phyloP scores from a whole-genome alignment of 1,140 invertebrate species.

The Lepidurus apus region DNA sequence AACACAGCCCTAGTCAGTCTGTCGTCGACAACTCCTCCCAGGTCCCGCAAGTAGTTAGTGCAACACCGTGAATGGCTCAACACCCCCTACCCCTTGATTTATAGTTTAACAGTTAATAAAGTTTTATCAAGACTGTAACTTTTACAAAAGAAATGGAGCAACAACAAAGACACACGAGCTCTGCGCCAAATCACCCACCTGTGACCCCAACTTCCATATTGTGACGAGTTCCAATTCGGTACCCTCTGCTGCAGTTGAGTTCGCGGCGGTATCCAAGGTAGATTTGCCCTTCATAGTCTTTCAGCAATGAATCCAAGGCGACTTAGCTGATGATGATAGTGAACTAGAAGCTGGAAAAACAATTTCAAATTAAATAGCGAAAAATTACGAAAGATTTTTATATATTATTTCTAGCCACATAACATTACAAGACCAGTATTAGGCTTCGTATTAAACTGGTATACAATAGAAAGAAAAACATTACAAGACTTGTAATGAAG shows the following conservation, averaged over 20 bases:
- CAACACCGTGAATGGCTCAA: neutral
- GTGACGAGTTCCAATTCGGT: constrained; percentile 1
- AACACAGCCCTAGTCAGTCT: constrained; percentile 17
- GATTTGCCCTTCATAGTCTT: neutral
- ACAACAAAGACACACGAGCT: neutral
- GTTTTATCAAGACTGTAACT: neutral
- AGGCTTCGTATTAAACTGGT: too few relatives aligned
- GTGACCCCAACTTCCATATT: neutral
- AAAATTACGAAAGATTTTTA: neutral
- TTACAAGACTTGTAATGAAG: too few relatives aligned
- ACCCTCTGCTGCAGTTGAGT: neutral
- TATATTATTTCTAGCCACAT: neutral
- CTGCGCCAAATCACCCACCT: neutral
- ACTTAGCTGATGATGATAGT: neutral
- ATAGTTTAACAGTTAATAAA: neutral
- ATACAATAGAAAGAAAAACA: too few relatives aligned
- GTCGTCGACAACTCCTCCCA: neutral
- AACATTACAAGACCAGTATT: neutral
- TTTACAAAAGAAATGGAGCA: neutral
- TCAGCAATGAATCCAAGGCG: too few relatives aligned
- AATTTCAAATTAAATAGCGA: neutral
- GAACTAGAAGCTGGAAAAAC: neutral
- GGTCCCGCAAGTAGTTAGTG: neutral
- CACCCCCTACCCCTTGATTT: neutral
- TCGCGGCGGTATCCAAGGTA: neutral